A percentile compares a stretch with the other conserved stretches of the same genome.
phyloP scores from a whole-genome alignment of 2,113 vertebrate species.

The Tretioscincus oriximinensis region DNA sequence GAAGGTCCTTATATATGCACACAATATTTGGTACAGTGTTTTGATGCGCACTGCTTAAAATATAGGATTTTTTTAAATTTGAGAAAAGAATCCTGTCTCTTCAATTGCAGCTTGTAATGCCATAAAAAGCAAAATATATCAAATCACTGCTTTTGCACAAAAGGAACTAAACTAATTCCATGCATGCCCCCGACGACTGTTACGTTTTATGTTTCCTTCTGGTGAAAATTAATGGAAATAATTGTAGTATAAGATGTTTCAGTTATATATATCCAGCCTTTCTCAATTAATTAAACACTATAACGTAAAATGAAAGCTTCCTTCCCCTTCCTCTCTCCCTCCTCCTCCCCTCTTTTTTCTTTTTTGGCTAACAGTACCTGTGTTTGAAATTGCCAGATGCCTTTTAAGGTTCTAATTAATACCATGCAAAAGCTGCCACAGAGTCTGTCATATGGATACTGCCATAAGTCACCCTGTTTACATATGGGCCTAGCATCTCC shows the following conservation, averaged over 20 bases:
- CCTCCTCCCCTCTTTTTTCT: neutral
- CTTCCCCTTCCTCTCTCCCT: too few relatives aligned
- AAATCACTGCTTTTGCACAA: neutral
- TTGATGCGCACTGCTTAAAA: neutral
- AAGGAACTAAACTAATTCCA: neutral
- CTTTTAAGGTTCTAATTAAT: constrained; percentile 13
- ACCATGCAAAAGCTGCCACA: neutral
- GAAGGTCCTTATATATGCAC: neutral
- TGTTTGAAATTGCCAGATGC: constrained; percentile 3
- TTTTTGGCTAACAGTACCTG: neutral
- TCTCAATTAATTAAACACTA: constrained; percentile 11
- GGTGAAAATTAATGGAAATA: neutral
- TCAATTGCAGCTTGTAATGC: neutral
- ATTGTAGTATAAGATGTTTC: neutral
- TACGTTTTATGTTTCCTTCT: constrained; percentile 1
- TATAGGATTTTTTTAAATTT: constrained; percentile 2
- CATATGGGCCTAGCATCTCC: neutral
- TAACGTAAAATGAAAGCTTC: constrained; percentile 5
- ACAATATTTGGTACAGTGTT: neutral
- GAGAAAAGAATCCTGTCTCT: constrained; percentile 9
- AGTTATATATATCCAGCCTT: fast-evolving
- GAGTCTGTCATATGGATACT: neutral
- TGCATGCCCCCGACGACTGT: neutral
- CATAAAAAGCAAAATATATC: neutral
- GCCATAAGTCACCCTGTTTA: neutral